Base-by-base conservation (phyloP, 2,888 invertebrate species). In the Maniola hyperantus region DNA sequence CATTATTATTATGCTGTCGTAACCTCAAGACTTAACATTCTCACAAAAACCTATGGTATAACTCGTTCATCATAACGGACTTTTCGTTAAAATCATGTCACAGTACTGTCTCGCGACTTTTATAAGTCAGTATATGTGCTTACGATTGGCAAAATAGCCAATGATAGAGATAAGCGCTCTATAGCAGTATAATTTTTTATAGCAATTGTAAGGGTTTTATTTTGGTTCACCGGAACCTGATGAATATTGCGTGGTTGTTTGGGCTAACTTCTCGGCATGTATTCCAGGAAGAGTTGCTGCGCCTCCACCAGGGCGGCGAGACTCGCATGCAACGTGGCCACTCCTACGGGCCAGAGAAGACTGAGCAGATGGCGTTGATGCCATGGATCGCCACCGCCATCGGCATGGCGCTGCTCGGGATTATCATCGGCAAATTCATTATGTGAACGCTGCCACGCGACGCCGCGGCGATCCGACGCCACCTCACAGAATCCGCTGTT, bases 361-460 rank as follows among this genome's bases (percentile, higher is more conserved):
- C 85, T 76, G 93, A 93, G 75, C 93, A 93, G 80, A 80, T 87
- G 70, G 91, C 92, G 72, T 86, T 94, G 74, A 93, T 94, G 91
- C 93, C 95, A 73, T 95, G 94, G 91, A 87, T 96, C 76, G 94
- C 93, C 76, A 88, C 95, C 76, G 95, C 95, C 73, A 83, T 96
- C 78, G 93, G 94, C 78, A 94, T 95, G 90, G 95, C 95, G 75
- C 83, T 97, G 74, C 85, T 96, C 83, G 96, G 96, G 84, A 93
- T 96, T 83, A 92, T 96, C 85, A 92, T 96, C 86, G 97, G 96
- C 85, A 97, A 96, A 92, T 96, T 95, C 92, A 90, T 96, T 89
- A 95, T 96, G 93, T 97, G 95, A 96, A 95, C 93, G 83, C 74
- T 69, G 75, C 59, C 69, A n/a, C 53, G 33, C 67, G 78, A 76